Conservation (phyloP, 2,113 vertebrate species). For the Galemys pyrenaicus region DNA sequence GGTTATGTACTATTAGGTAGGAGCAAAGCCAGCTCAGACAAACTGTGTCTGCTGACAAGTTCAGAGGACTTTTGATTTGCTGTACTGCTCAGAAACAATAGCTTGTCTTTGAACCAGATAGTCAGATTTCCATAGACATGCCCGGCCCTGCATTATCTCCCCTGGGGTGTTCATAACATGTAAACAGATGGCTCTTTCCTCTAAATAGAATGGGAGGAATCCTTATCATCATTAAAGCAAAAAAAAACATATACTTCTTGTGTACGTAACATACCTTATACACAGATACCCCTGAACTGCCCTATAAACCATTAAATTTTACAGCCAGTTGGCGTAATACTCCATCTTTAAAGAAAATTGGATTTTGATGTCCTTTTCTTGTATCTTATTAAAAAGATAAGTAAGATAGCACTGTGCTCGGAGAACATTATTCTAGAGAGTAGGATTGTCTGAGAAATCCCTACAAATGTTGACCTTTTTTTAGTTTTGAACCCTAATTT, state of each 20-base stretch:
- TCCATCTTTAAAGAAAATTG: conserved; percentile 25
- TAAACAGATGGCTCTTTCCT: not conserved
- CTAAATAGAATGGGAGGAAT: conserved; percentile 2
- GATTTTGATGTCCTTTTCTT: not conserved
- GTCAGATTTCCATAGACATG: not conserved
- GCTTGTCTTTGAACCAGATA: not conserved
- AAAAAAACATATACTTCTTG: not conserved
- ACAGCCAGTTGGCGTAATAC: not conserved
- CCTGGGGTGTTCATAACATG: not conserved
- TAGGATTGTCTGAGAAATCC: not conserved
- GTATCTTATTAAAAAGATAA: not conserved
- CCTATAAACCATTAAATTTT: not conserved
- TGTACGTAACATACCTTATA: not conserved
- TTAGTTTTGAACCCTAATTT: not conserved
- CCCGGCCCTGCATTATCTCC: not conserved
- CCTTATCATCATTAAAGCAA: not conserved
- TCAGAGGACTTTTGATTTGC: not conserved
- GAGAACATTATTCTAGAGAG: not conserved
- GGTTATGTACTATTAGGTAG: not conserved
- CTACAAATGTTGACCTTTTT: not conserved
- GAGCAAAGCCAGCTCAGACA: not conserved
- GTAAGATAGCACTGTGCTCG: not conserved
- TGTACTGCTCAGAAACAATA: not conserved
- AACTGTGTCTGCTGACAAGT: not conserved
- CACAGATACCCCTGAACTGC: not conserved